Percentiles rank a stretch among this genome's conserved stretches.
phyloP scores from a whole-genome alignment of 2,888 invertebrate genomes.

The Microchrysa polita region DNA sequence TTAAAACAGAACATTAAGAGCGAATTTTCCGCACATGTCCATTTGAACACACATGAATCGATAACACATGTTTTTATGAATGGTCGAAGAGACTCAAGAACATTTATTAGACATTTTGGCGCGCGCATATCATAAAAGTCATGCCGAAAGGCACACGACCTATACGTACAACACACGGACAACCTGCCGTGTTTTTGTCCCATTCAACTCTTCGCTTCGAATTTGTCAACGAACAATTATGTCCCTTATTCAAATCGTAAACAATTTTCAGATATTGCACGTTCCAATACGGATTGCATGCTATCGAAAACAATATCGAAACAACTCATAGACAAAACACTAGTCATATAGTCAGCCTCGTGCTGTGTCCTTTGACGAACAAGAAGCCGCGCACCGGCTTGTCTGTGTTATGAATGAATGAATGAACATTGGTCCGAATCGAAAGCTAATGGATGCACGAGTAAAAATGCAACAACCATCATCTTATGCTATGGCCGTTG shows the following conservation, averaged over 20 bases:
- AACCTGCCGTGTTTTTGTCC: background rate
- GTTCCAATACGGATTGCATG: background rate
- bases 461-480: background rate
- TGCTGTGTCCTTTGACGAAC: conserved; percentile 32
- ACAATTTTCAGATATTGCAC: conserved; percentile 28
- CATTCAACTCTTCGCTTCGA: conserved; percentile 37
- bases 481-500: too few relatives aligned
- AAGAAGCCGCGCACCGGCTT: background rate
- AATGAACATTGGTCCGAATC: conserved; percentile 11
- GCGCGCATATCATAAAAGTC: conserved; percentile 9
- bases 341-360: conserved; percentile 19
- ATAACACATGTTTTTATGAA: too few relatives aligned
- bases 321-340: background rate
- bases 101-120: conserved; percentile 22
- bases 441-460: conserved; percentile 6
- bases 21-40: too few relatives aligned
- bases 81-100: too few relatives aligned
- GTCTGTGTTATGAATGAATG: too few relatives aligned
- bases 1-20: too few relatives aligned
- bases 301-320: background rate
- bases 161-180: too few relatives aligned
- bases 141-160: background rate
- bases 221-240: conserved; percentile 37
- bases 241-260: conserved; percentile 34
- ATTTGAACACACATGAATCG: too few relatives aligned